Conservation (phyloP, 2,888 invertebrate genomes). For the Arge pagana region DNA sequence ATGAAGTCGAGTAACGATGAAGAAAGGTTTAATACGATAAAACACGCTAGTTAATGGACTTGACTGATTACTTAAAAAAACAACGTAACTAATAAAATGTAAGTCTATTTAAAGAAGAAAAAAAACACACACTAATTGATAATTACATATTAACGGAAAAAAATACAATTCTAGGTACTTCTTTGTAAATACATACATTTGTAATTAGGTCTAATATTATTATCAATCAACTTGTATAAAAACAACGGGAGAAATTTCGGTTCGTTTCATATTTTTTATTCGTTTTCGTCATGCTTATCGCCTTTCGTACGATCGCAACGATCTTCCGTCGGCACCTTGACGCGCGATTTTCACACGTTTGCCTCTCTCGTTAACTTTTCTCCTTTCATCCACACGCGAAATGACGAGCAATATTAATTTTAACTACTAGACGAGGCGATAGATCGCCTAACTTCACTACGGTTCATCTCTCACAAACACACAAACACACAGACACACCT, state of each 20-base stretch:
- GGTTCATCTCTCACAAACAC: no score
- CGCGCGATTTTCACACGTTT: not conserved
- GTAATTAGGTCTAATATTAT: slow-evolving; percentile 37
- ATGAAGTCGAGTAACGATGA: slow-evolving; percentile 25
- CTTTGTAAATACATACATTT: slow-evolving; percentile 38
- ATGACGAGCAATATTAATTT: slow-evolving; percentile 48
- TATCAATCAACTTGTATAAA: slow-evolving; percentile 29
- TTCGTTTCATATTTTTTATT: slow-evolving; percentile 27
- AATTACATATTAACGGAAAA: slow-evolving; percentile 25
- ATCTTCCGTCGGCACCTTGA: no score
- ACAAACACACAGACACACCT: no score
- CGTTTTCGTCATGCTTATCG: slow-evolving; percentile 2
- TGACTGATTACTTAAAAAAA: slow-evolving; percentile 47
- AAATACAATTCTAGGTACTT: slow-evolving; percentile 36
- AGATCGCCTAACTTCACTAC: not conserved
- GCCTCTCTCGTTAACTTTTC: slow-evolving; percentile 28
- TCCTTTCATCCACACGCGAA: slow-evolving; percentile 28
- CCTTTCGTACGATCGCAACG: not conserved
- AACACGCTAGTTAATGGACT: slow-evolving; percentile 40
- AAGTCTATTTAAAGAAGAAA: slow-evolving; percentile 33
- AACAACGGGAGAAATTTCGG: slow-evolving; percentile 4
- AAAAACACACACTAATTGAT: slow-evolving; percentile 26
- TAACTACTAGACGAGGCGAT: slow-evolving; percentile 28
- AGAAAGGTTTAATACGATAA: slow-evolving; percentile 35
- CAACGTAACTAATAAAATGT: slow-evolving; percentile 31